Evolutionary conservation across 2,888 invertebrate genomes (phyloP).

Genomic region (Dicycla oo): DNA sequence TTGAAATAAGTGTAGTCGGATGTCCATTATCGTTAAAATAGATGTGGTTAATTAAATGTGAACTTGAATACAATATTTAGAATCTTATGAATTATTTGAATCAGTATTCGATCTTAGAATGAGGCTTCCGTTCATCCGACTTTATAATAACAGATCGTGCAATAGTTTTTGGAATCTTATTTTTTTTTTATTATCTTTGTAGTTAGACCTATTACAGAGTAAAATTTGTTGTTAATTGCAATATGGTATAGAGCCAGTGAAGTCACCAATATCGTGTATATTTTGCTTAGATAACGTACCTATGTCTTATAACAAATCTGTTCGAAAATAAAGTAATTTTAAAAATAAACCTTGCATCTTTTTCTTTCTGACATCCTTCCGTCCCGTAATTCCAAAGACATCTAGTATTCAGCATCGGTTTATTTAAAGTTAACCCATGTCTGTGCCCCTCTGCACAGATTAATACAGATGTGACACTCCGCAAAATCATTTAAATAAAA

Average conservation of each 20-base stretch:
- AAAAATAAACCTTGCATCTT: conserved; percentile 52
- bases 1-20: conserved; percentile 68
- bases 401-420: background rate
- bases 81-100: conserved; percentile 46
- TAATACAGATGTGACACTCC: too few relatives aligned
- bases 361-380: background rate
- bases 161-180: conserved; percentile 60
- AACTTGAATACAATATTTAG: conserved; percentile 26
- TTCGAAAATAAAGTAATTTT: conserved; percentile 82
- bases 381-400: too few relatives aligned
- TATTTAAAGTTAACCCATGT: background rate
- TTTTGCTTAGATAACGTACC: conserved; percentile 77
- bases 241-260: conserved; percentile 64
- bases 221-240: conserved; percentile 44
- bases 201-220: conserved; percentile 57
- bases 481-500: too few relatives aligned
- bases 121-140: conserved; percentile 52
- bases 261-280: conserved; percentile 75
- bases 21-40: conserved; percentile 51
- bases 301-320: conserved; percentile 76
- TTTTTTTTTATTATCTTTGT: conserved; percentile 52
- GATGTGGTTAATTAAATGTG: conserved; percentile 48
- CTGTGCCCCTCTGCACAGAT: too few relatives aligned
- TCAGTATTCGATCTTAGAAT: conserved; percentile 57
- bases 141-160: conserved; percentile 45